These are phyloP conservation scores for Erebia ligea DNA, from an alignment of 2,888 invertebrate species.

Conservation along the genomic window DNA sequence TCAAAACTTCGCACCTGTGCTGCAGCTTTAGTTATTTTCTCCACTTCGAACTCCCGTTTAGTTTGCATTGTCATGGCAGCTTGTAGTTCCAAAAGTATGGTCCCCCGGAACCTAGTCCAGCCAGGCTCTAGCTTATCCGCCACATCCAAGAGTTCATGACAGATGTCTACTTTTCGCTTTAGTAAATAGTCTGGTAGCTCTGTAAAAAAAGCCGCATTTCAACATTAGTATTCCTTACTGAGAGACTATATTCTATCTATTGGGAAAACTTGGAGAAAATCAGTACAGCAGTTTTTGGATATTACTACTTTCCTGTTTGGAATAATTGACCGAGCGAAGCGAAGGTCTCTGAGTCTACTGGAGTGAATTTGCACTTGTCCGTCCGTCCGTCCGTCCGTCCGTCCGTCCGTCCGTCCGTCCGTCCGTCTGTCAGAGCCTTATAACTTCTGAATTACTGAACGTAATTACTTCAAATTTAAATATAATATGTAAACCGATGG, in stretches of 20 bases:
- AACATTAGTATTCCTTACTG: background rate
- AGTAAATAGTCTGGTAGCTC: slow-evolving; percentile 83
- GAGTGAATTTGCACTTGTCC: no score
- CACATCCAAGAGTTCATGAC: slow-evolving; percentile 86
- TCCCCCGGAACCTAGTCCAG: slow-evolving; percentile 85
- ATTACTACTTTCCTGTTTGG: no score
- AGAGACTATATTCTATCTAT: background rate
- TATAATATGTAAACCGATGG: no score
- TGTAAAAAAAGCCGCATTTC: slow-evolving; percentile 50
- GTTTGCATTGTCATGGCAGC: slow-evolving; percentile 84
- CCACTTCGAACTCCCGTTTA: slow-evolving; percentile 78
- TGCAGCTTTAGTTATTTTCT: slow-evolving; percentile 77
- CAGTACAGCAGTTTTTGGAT: background rate
- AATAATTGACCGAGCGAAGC: no score
- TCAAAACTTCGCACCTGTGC: slow-evolving; percentile 70
- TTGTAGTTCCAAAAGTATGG: slow-evolving; percentile 86
- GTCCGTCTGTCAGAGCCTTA: no score
- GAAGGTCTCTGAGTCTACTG: no score
- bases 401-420: no score
- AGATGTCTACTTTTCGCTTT: slow-evolving; percentile 85
- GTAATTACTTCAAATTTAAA: no score
- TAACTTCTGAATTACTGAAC: no score
- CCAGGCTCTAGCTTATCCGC: slow-evolving; percentile 87
- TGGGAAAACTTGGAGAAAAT: background rate
- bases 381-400: no score